A percentile compares a stretch with the other conserved stretches of the same genome.
These are phyloP conservation scores for Dinothrombium tinctorium DNA, from an alignment of 1,140 invertebrate species.

Conservation along the genomic window DNA sequence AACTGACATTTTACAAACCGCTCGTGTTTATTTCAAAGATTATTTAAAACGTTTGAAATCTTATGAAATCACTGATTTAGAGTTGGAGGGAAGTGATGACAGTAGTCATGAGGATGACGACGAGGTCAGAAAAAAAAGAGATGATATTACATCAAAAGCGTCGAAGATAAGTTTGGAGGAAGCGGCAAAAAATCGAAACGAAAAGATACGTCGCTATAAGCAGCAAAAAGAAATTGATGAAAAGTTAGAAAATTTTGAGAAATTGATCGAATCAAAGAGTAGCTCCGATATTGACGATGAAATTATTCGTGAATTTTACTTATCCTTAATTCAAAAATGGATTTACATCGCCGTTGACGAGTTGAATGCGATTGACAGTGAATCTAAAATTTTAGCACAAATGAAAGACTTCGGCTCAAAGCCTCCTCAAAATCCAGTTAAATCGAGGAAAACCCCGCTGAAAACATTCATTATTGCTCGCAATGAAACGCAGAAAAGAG, in stretches of 20 bases:
- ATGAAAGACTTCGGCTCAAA: constrained; percentile 20
- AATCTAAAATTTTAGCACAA: constrained; percentile 20
- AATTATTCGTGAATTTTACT: constrained; percentile 51
- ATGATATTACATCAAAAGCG: not conserved
- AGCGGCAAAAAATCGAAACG: constrained; percentile 26
- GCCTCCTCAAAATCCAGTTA: not conserved
- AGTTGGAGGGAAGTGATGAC: constrained; percentile 3
- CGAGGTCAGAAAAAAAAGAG: constrained; percentile 7
- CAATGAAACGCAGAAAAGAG: constrained; percentile 64
- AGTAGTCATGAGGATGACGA: constrained; percentile 6
- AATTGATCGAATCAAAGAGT: constrained; percentile 18
- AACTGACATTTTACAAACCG: constrained; percentile 38
- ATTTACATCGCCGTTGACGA: constrained; percentile 50
- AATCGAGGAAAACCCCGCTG: constrained; percentile 26
- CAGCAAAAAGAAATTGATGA: constrained; percentile 51
- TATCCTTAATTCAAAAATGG: constrained; percentile 48
- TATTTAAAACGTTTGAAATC: constrained; percentile 50
- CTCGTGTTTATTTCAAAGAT: constrained; percentile 59
- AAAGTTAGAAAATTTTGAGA: constrained; percentile 36
- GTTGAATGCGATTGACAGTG: constrained; percentile 27
- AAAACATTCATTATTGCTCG: constrained; percentile 79
- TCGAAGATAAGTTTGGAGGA: constrained; percentile 8
- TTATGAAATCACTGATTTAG: constrained; percentile 42
- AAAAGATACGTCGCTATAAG: constrained; percentile 53
- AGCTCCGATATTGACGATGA: constrained; percentile 39